Base-by-base conservation (phyloP, 30 jellyfish, hydroid and myxozoan genomes). In the Rhopilema esculentum region DNA sequence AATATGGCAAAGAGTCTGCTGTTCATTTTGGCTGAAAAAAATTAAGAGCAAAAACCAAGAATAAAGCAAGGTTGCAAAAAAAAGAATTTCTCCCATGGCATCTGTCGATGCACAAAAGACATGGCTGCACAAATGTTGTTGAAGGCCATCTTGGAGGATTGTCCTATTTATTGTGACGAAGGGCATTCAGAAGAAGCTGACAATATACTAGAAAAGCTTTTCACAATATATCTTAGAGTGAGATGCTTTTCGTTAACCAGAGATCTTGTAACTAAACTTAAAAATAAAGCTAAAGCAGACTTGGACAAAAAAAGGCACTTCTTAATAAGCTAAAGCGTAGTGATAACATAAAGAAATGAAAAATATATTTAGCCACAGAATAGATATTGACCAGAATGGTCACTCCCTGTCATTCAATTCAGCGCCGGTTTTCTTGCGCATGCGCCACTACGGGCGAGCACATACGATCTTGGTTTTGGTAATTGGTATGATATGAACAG, bases 21-120 rank as follows among this genome's bases (percentile, higher is more conserved):
- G 71, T 73, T 73, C 84, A 73, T 73, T 50, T 73, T 27, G 49
- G 84, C 84, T 73, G 84, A 73, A 73, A 73, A 73, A 73, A 73
- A 73, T 73, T 50, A 23, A 73, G 84, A 64, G 84, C 84, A 33
- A 74, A 73, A 73, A 73, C 84, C 84, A 73, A 32, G 70, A 73
- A 27, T 73, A 24, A 73, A 33, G 49, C 84, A 73, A 73, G 84
- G 84, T 64, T 73, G 71, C 84, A 30, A 64, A 73, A 73, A 64
- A 73, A 73, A 73, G 49, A 66, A 73, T 73, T 73, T 8, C 49
- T 15, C 12, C 84, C 84, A 73, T 73, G 84, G 84, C 84, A 73
- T 73, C 71, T 73, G 28, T 31, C 31, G 17, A 4, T 28, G n/a
- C 25, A 73, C 70, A 73, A 73, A 73, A 31, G 84, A 33, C 75